A percentile compares a stretch with the other conserved stretches of the same genome.
phyloP scores from a whole-genome alignment of 2,113 vertebrate genomes.

The Telmatochromis brichardi region DNA sequence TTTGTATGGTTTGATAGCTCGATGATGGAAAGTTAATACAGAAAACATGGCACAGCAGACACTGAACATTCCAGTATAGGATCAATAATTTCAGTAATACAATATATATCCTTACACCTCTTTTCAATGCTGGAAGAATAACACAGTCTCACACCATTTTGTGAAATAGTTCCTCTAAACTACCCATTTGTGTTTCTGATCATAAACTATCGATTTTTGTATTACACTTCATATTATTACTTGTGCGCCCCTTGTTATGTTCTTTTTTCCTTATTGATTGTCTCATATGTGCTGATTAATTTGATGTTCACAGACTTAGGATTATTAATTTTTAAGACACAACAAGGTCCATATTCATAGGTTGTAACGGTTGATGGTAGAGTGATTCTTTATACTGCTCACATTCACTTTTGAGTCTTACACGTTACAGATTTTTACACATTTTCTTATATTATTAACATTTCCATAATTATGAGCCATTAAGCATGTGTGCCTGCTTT shows the following conservation, averaged over 20 bases:
- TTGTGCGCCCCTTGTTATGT: rapidly evolving
- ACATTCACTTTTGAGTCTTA: not conserved
- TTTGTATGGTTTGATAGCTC: not conserved
- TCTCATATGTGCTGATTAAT: not conserved
- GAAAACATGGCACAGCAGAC: not conserved
- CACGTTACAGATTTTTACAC: not conserved
- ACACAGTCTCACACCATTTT: not conserved
- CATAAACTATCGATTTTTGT: not conserved
- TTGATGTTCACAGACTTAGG: not conserved
- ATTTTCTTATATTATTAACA: not conserved
- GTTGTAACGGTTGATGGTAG: too few species aligned
- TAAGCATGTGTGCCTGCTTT: not conserved
- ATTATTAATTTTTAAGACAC: not conserved
- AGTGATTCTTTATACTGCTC: not conserved
- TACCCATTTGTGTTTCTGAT: not conserved
- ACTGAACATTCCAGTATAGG: not conserved
- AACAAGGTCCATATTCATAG: not conserved
- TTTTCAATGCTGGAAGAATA: not conserved
- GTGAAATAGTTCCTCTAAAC: not conserved
- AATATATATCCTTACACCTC: not conserved
- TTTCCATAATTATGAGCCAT: not conserved
- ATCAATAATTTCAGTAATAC: not conserved
- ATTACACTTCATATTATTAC: not conserved
- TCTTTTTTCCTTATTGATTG: not conserved
- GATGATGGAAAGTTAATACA: not conserved